Percentiles rank a stretch among this genome's conserved stretches.
Conservation (phyloP, 64 coral and sea anemone species). For the Actinia tenebrosa region DNA sequence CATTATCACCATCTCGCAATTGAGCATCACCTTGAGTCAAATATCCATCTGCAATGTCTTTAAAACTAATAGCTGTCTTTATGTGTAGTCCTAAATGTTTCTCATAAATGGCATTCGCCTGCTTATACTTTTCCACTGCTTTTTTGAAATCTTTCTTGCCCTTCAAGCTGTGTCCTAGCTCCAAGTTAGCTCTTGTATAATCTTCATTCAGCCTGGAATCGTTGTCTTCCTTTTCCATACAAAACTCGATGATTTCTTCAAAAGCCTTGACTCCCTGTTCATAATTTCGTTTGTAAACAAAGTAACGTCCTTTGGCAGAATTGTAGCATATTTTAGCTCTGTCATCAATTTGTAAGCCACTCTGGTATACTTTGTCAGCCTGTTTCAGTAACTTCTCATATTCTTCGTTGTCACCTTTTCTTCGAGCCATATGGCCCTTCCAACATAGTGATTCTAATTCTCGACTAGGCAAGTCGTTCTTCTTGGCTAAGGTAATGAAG, state of each 20-base stretch:
- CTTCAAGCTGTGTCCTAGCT: background rate
- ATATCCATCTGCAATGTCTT: conserved; percentile 16
- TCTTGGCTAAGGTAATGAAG: background rate
- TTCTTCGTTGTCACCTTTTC: background rate
- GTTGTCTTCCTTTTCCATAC: background rate
- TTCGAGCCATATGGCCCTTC: conserved; percentile 41
- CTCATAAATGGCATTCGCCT: conserved; percentile 5
- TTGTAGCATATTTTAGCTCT: background rate
- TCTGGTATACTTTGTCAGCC: background rate
- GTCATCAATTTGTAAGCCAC: background rate
- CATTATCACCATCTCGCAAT: background rate
- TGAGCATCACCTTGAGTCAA: conserved; percentile 7
- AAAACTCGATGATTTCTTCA: conserved; percentile 1
- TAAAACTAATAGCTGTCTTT: conserved; percentile 4
- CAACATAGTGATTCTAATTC: conserved; percentile 21
- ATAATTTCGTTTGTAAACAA: background rate
- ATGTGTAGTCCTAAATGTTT: conserved; percentile 16
- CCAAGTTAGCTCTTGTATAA: background rate
- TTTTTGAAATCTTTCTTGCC: background rate
- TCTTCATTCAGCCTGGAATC: conserved; percentile 1
- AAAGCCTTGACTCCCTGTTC: background rate
- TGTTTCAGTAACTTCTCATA: conserved; percentile 10
- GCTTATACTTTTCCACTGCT: conserved; percentile 6
- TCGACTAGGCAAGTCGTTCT: background rate
- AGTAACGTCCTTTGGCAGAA: background rate